Percentiles rank a stretch among this genome's conserved stretches.
These are phyloP conservation scores for Muntiacus muntjak DNA, from an alignment of 2,113 vertebrate species.

Conservation along the genomic window DNA sequence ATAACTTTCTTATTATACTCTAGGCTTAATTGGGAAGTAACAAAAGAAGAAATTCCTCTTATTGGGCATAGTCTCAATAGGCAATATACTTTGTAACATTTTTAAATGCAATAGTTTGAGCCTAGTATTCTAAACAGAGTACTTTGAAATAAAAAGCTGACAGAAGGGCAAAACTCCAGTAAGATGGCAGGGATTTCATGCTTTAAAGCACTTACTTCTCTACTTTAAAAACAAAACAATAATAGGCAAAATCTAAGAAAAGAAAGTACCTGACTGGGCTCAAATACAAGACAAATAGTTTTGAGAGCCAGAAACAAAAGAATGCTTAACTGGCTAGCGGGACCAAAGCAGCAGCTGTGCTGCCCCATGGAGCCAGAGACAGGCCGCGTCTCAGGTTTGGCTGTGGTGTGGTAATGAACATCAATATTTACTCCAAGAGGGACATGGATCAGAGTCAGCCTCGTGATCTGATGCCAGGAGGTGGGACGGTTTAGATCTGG, in stretches of 20 bases:
- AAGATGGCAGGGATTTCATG: neutral
- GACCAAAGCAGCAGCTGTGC: neutral
- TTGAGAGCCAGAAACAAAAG: neutral
- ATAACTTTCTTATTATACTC: neutral
- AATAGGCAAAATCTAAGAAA: neutral
- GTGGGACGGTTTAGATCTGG: neutral
- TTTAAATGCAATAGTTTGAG: neutral
- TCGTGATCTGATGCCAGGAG: neutral
- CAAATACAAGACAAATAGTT: neutral
- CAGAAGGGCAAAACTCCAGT: neutral
- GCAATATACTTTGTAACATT: neutral
- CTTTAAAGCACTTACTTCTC: neutral
- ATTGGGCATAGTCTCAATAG: neutral
- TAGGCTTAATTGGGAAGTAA: neutral
- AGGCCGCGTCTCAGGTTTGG: neutral
- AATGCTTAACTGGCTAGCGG: too few relatives aligned
- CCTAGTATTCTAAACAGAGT: neutral
- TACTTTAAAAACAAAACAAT: neutral
- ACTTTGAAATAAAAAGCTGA: neutral
- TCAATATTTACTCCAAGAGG: neutral
- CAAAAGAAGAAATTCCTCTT: neutral
- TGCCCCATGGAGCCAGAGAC: neutral
- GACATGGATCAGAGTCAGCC: neutral
- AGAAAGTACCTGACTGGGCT: neutral
- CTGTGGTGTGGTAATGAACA: neutral